Percentiles rank a stretch among this genome's conserved stretches.
Evolutionary conservation across 2,113 vertebrate genomes (phyloP).

Genomic region (Rissa tridactyla): DNA sequence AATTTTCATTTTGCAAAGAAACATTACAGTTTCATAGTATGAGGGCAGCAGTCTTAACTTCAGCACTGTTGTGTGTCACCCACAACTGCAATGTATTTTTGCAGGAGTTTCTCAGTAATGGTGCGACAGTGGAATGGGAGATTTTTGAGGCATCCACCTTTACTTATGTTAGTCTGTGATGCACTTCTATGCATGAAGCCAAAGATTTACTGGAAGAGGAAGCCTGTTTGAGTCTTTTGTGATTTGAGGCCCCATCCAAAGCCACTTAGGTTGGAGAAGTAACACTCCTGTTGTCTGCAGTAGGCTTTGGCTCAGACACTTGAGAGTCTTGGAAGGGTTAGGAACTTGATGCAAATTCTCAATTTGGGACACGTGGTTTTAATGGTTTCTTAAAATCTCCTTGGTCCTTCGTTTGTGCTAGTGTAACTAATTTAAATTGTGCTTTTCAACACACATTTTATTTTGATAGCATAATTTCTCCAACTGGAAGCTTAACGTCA

Average conservation of each 20-base stretch:
- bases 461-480: slow-evolving; percentile 3
- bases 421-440: neutral
- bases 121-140: neutral
- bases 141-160: neutral
- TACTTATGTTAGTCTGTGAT: neutral
- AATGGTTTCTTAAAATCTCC: neutral
- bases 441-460: neutral
- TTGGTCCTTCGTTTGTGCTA: neutral
- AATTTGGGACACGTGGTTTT: neutral
- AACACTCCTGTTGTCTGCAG: neutral
- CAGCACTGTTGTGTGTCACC: neutral
- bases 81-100: neutral
- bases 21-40: neutral
- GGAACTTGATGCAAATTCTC: neutral
- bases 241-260: neutral
- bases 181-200: neutral
- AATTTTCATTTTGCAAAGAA: neutral
- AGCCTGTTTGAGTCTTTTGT: neutral
- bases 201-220: neutral
- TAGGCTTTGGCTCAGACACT: neutral
- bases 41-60: neutral
- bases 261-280: neutral
- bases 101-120: neutral
- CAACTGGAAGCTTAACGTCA: neutral
- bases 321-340: neutral